phyloP scores from a whole-genome alignment of 2,888 invertebrate species.

The Bombylius discolor region DNA sequence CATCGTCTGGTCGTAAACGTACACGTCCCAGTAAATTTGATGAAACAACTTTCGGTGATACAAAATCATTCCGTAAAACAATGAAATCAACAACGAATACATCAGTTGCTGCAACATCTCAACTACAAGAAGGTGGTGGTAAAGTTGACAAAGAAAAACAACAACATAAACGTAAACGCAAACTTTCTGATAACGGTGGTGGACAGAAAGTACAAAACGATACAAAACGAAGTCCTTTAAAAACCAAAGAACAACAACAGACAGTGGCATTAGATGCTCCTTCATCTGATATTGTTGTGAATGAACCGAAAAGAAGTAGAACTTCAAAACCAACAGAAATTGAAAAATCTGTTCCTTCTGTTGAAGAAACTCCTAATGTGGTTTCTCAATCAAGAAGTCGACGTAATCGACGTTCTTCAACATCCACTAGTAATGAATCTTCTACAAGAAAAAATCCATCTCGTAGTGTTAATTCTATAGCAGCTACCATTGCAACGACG shows the following conservation, averaged over 20 bases:
- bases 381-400: neutral
- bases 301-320: neutral
- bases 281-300: neutral
- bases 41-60: slow-evolving; percentile 44
- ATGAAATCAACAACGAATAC: neutral
- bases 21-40: slow-evolving; percentile 52
- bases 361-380: neutral
- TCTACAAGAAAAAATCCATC: neutral
- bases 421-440: neutral
- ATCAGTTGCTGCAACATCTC: neutral
- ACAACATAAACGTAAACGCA: neutral
- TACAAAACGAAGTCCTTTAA: neutral
- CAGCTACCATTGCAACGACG: neutral
- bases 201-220: neutral
- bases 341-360: neutral
- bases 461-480: neutral
- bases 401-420: neutral
- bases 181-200: neutral
- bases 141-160: neutral
- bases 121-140: neutral
- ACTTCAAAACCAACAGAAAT: neutral
- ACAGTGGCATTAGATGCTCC: neutral
- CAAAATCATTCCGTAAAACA: slow-evolving; percentile 2
- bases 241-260: neutral
- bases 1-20: slow-evolving; percentile 49